Percentiles rank a stretch among this genome's conserved stretches.
These are phyloP conservation scores for Temnothorax longispinosus DNA, from an alignment of 1,140 invertebrate species.

Conservation along the genomic window DNA sequence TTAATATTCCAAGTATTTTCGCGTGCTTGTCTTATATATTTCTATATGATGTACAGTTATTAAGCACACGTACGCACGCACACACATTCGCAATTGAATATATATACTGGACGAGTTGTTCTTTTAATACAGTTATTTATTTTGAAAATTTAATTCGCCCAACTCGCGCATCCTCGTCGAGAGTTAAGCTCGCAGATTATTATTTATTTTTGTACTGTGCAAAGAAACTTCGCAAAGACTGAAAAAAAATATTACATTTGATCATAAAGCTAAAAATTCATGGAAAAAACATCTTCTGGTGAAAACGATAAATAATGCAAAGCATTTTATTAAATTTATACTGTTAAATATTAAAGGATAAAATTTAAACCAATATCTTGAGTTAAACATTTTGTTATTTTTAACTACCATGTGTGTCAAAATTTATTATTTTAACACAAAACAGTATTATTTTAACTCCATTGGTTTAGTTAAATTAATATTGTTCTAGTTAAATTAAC, in stretches of 20 bases:
- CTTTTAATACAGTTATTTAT: neutral
- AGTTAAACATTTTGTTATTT: too few species aligned
- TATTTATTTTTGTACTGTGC: neutral
- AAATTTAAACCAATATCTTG: too few species aligned
- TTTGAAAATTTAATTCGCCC: neutral
- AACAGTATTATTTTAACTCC: too few species aligned
- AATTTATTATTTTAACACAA: too few species aligned
- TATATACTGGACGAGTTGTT: too few species aligned
- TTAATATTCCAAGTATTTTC: conserved; percentile 31
- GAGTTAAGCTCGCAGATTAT: conserved; percentile 3
- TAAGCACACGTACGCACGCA: neutral
- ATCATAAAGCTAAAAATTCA: neutral
- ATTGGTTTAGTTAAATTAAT: too few species aligned
- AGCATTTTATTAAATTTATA: neutral
- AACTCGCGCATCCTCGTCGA: neutral
- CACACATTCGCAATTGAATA: neutral
- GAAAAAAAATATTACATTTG: neutral
- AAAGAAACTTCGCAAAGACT: neutral
- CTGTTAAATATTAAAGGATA: too few species aligned
- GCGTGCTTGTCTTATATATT: conserved; percentile 29
- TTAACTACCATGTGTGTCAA: too few species aligned
- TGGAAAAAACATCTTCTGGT: neutral
- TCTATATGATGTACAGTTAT: conserved; percentile 44
- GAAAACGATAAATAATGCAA: neutral
- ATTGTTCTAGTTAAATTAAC: too few species aligned